A percentile compares a stretch with the other conserved stretches of the same genome.
These are phyloP conservation scores for Lydus trimaculatus DNA, from an alignment of 2,888 invertebrate species.

Conservation along the genomic window DNA sequence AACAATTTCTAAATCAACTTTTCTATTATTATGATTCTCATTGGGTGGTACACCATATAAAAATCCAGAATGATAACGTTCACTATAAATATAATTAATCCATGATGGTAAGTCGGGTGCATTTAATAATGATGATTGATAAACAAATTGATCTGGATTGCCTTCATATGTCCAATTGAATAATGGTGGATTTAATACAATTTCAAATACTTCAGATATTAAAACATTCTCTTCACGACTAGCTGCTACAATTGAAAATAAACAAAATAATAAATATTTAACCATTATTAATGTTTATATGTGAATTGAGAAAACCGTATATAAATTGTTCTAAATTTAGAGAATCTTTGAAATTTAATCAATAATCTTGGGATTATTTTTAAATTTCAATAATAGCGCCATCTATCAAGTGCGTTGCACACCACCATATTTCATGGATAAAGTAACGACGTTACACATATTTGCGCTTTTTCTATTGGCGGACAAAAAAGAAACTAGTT, in stretches of 20 bases:
- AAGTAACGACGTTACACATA: neutral
- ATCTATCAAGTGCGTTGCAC: neutral
- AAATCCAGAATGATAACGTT: constrained; percentile 79
- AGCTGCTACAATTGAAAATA: constrained; percentile 7
- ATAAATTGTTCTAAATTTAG: neutral
- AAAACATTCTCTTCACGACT: constrained; percentile 63
- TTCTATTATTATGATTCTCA: constrained; percentile 59
- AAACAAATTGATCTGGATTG: constrained; percentile 69
- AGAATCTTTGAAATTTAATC: neutral
- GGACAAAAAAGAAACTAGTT: no score
- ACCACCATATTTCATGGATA: neutral
- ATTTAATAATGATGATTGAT: constrained; percentile 76
- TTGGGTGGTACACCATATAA: constrained; percentile 82
- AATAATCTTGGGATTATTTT: neutral
- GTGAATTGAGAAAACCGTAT: no score
- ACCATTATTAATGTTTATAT: neutral
- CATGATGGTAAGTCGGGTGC: constrained; percentile 87
- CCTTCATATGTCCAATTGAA: constrained; percentile 84
- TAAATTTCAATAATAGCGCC: neutral
- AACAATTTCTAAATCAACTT: constrained; percentile 74
- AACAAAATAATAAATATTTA: neutral
- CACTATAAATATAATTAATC: constrained; percentile 85
- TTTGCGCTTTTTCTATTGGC: neutral
- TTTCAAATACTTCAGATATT: constrained; percentile 79
- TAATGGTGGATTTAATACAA: constrained; percentile 77